Conservation (phyloP, 2,888 invertebrate species). For the Cryptocheilus praepositus region DNA sequence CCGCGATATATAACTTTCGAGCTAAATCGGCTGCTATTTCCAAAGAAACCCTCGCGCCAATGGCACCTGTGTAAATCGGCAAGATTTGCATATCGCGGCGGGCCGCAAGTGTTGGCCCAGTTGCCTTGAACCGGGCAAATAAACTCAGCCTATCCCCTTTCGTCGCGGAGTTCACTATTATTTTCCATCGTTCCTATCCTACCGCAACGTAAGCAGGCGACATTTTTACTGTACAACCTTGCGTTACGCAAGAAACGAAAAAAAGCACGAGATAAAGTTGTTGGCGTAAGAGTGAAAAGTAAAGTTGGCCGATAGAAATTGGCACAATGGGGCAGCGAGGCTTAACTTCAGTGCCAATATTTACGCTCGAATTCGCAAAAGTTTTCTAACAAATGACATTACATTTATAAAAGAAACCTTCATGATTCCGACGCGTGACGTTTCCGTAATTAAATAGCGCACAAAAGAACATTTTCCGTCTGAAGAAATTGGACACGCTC, state of each 20-base stretch:
- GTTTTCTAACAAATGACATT: no score
- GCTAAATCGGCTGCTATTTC: conserved; percentile 25
- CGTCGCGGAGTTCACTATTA: conserved; percentile 9
- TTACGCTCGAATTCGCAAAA: no score
- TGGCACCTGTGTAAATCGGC: conserved; percentile 49
- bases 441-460: no score
- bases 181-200: conserved; percentile 29
- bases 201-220: conserved; percentile 25
- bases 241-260: conserved; percentile 6
- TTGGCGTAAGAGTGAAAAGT: conserved; percentile 2
- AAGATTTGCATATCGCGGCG: conserved; percentile 38
- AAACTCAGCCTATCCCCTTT: conserved; percentile 19
- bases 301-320: background rate
- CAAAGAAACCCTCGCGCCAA: conserved; percentile 18
- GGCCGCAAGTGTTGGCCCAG: conserved; percentile 29
- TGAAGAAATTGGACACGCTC: no score
- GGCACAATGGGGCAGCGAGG: conserved; percentile 2
- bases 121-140: conserved; percentile 22
- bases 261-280: background rate
- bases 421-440: no score
- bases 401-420: no score
- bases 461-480: no score
- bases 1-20: conserved; percentile 15
- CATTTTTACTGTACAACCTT: conserved; percentile 10
- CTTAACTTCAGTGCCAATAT: no score